Evolutionary conservation across 2,113 vertebrate genomes (phyloP), one percentile per base, ranked within the genome.

Genomic region (Lampris incognitus): DNA sequence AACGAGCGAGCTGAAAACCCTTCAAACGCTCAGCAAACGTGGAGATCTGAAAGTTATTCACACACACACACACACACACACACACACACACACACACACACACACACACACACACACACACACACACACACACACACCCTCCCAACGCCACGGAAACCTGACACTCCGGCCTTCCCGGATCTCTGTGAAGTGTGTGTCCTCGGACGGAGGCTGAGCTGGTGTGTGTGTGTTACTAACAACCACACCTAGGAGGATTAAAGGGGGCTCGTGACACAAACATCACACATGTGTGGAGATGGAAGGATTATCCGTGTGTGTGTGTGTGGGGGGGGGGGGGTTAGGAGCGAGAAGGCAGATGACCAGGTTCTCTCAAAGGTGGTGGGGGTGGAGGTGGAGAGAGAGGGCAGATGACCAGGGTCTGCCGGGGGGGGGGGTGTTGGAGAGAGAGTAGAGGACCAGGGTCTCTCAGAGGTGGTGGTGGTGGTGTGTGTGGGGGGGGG

Each of bases 121-220:
- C 55, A 67, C 41, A 62, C 13, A 69, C 42, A 63, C 72, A 9
- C 6, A 66, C 48, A 74, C 56, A 11, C 39, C 39, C 70, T 61
- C 80, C 82, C 89, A 87, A 91, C 78, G 85, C 74, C 70, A 66
- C 64, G 73, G 65, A 74, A 85, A 85, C 63, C 87, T 83, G 78
- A 91, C 88, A 82, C 76, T 83, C 39, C 4, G 54, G 69, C 67
- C 38, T 24, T 57, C 51, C 69, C 65, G 5, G 42, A n/a, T 55
- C 46, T 56, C 83, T 89, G 89, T 89, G 83, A 92, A 86, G 85
- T 4, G 48, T 66, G 62, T 76, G 3, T 66, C 61, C 81, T 83
- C 79, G 59, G 83, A 77, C 6, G 39, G 51, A 11, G 60, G 79
- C 24, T 80, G 90, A 66, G 85, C 89, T 81, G 79, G 75, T 55